These are phyloP conservation scores for Dichetophora obliterata DNA, from an alignment of 2,888 invertebrate genomes.

Conservation along the genomic window DNA sequence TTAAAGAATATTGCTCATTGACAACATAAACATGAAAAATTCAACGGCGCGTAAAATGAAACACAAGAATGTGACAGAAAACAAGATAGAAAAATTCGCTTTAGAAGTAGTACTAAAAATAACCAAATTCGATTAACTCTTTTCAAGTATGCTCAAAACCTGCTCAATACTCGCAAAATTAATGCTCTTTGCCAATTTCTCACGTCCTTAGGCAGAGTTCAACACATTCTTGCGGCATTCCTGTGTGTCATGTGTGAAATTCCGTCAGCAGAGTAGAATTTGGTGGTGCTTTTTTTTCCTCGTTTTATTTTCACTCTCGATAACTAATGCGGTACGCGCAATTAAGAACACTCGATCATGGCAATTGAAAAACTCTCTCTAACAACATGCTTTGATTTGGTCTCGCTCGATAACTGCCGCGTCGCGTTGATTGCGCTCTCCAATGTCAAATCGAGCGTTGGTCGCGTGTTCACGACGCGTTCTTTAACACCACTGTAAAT, in stretches of 20 bases:
- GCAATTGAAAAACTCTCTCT: not conserved
- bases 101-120: no score
- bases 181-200: not conserved
- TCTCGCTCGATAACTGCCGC: not conserved
- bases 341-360: not conserved
- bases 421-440: constrained; percentile 12
- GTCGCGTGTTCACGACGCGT: constrained; percentile 10
- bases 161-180: no score
- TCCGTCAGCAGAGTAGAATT: constrained; percentile 35
- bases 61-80: no score
- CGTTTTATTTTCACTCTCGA: not conserved
- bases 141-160: no score
- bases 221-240: constrained; percentile 40
- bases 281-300: not conserved
- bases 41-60: no score
- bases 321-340: not conserved
- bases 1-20: not conserved
- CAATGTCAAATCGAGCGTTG: constrained; percentile 35
- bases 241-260: constrained; percentile 60
- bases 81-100: no score
- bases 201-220: constrained; percentile 21
- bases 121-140: no score
- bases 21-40: not conserved
- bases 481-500: constrained; percentile 8
- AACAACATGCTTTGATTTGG: not conserved